phyloP scores from a whole-genome alignment of 2,113 vertebrate genomes.

The Syrrhaptes paradoxus region DNA sequence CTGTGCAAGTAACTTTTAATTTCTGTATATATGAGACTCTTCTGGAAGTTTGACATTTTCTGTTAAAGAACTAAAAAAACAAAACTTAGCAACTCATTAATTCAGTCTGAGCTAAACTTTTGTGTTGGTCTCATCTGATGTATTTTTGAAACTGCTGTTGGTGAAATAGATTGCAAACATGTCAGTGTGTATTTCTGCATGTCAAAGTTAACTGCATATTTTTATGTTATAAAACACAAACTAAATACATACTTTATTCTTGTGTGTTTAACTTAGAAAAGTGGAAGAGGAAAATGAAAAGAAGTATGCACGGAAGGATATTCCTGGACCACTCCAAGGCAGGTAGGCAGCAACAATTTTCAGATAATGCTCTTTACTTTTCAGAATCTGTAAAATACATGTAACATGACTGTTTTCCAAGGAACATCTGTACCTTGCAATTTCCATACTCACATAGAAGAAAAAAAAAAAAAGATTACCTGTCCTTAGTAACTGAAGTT shows the following conservation, averaged over 20 bases:
- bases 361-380: background rate
- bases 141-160: background rate
- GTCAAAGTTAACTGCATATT: background rate
- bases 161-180: background rate
- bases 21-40: background rate
- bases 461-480: background rate
- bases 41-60: background rate
- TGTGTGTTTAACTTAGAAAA: conserved; percentile 74
- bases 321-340: conserved; percentile 93
- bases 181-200: background rate
- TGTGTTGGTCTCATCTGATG: background rate
- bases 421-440: background rate
- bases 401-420: background rate
- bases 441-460: background rate
- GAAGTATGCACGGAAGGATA: conserved; percentile 79
- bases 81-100: background rate
- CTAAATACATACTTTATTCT: background rate
- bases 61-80: background rate
- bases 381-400: background rate
- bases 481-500: background rate
- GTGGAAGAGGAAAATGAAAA: conserved; percentile 78
- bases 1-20: background rate
- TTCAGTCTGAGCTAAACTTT: background rate
- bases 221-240: background rate
- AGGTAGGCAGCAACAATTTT: conserved; percentile 76